These are phyloP conservation scores for Acromyrmex charruanus DNA, from an alignment of 1,140 invertebrate genomes.

Conservation along the genomic window DNA sequence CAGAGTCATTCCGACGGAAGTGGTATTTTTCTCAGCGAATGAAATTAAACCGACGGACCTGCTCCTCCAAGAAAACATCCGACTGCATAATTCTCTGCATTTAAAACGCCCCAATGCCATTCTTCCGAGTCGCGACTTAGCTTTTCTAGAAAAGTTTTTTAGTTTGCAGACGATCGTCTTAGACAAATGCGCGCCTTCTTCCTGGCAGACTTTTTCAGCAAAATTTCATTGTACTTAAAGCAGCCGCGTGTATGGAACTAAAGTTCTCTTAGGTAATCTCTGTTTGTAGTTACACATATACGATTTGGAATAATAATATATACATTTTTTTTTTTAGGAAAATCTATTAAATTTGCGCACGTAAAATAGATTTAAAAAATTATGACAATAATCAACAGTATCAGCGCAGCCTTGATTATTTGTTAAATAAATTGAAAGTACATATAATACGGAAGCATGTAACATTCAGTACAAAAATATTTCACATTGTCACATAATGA, in stretches of 20 bases:
- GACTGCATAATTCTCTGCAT: conserved; percentile 48
- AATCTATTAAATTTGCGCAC: neutral
- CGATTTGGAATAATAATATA: neutral
- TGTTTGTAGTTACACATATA: neutral
- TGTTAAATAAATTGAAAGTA: neutral
- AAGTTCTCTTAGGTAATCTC: neutral
- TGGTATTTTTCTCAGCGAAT: conserved; percentile 52
- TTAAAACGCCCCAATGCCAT: conserved; percentile 53
- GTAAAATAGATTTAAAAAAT: neutral
- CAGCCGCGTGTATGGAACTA: neutral
- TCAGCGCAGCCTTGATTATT: neutral
- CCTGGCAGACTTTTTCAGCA: conserved; percentile 3
- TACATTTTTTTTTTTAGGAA: neutral
- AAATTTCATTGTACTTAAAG: conserved; percentile 7
- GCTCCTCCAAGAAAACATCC: conserved; percentile 43
- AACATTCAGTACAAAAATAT: neutral
- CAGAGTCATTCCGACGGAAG: conserved; percentile 16
- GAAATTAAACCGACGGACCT: conserved; percentile 55
- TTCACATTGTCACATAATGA: neutral
- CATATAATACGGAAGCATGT: too few relatives aligned
- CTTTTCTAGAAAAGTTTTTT: conserved; percentile 51
- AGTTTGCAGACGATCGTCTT: conserved; percentile 44
- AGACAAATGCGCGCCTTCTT: conserved; percentile 47
- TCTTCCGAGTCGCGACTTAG: conserved; percentile 44
- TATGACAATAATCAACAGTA: neutral